phyloP scores from a whole-genome alignment of 2,888 invertebrate species.

The Drosophila fulvimacula region DNA sequence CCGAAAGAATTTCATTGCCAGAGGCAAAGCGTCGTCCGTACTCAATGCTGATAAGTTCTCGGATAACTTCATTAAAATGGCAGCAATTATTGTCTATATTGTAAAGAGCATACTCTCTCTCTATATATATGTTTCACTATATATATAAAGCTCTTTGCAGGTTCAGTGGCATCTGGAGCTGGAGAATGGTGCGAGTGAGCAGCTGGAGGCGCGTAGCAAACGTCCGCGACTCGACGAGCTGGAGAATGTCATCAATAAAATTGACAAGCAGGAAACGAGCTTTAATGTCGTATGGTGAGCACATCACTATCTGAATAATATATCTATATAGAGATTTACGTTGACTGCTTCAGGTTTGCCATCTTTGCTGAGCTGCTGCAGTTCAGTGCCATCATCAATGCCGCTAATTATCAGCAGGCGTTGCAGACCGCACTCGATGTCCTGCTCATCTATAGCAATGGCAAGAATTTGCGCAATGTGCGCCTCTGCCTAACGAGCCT shows the following conservation, averaged over 20 bases:
- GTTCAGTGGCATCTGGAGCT: constrained; percentile 69
- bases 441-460: constrained; percentile 66
- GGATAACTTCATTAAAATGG: constrained; percentile 72
- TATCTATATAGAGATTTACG: background rate
- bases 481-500: constrained; percentile 65
- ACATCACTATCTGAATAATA: background rate
- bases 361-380: constrained; percentile 75
- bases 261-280: constrained; percentile 52
- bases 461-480: constrained; percentile 65
- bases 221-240: constrained; percentile 66
- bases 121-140: background rate
- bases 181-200: background rate
- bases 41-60: constrained; percentile 61
- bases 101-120: constrained; percentile 49
- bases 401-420: constrained; percentile 71
- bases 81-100: constrained; percentile 74
- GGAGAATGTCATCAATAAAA: constrained; percentile 64
- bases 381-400: constrained; percentile 62
- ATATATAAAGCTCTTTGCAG: constrained; percentile 38
- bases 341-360: constrained; percentile 64
- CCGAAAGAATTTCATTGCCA: constrained; percentile 59
- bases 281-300: constrained; percentile 80
- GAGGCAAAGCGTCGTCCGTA: constrained; percentile 54
- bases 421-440: constrained; percentile 57
- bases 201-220: constrained; percentile 53